Conservation (phyloP, 64 coral and sea anemone genomes). For the Stichodactyla helianthus region DNA sequence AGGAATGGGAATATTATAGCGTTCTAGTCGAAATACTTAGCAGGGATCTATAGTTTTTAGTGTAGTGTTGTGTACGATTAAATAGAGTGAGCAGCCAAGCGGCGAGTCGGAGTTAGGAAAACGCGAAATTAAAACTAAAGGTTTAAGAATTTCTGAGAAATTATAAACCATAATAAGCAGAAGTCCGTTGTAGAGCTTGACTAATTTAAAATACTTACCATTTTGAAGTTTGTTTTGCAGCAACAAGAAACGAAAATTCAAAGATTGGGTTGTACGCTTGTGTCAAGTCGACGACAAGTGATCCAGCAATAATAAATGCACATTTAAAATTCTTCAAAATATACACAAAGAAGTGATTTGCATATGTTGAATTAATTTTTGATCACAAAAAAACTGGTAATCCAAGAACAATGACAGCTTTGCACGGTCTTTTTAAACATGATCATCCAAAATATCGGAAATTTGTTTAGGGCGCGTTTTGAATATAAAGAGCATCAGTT, state of each 20-base stretch:
- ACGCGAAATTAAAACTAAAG: neutral
- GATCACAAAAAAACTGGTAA: neutral
- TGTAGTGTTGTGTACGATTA: neutral
- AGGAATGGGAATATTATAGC: neutral
- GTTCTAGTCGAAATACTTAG: neutral
- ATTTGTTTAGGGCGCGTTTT: neutral
- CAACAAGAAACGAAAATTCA: neutral
- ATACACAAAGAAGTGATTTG: neutral
- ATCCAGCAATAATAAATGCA: neutral
- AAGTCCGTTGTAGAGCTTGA: neutral
- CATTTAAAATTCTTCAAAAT: constrained; percentile 6
- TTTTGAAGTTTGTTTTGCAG: neutral
- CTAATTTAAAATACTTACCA: neutral
- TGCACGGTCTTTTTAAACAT: neutral
- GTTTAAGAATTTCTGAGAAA: neutral
- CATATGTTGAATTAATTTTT: neutral
- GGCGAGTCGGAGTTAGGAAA: neutral
- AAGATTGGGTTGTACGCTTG: neutral
- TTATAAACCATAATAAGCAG: neutral
- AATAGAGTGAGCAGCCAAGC: neutral
- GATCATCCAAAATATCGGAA: no score
- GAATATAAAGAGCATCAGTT: no score
- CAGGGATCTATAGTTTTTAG: neutral
- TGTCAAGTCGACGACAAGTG: neutral
- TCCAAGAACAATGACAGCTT: neutral